These are phyloP conservation scores for Argya squamiceps DNA, from an alignment of 2,797 vertebrate species.

Conservation along the genomic window DNA sequence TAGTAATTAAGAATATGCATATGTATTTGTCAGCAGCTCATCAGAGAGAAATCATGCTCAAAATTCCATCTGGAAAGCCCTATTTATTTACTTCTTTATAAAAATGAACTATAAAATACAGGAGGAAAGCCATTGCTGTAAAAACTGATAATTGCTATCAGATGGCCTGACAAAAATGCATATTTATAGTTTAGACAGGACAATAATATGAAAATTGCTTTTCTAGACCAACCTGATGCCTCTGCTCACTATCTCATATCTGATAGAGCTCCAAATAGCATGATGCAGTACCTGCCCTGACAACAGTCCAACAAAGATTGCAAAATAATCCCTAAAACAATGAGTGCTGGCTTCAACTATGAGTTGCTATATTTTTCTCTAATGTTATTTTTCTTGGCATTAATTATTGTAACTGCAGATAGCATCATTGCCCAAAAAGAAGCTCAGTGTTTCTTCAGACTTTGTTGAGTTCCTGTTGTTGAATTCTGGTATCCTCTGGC, in stretches of 20 bases:
- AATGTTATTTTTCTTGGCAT: background rate
- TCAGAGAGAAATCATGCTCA: background rate
- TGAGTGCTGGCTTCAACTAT: background rate
- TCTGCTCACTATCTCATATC: background rate
- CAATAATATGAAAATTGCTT: background rate
- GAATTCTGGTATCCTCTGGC: background rate
- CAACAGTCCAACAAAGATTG: background rate
- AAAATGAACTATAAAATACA: background rate
- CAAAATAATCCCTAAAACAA: background rate
- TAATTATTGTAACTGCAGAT: background rate
- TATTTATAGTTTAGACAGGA: background rate
- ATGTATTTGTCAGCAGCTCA: background rate
- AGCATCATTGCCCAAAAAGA: background rate
- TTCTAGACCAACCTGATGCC: background rate
- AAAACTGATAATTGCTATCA: slow-evolving; percentile 4
- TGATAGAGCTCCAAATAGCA: background rate
- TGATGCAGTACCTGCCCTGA: background rate
- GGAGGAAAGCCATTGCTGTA: background rate
- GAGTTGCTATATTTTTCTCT: background rate
- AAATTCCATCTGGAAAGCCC: background rate
- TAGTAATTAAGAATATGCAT: background rate
- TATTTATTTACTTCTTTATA: background rate
- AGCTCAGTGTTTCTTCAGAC: background rate
- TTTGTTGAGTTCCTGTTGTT: background rate
- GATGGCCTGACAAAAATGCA: background rate